A percentile compares a stretch with the other conserved stretches of the same genome.
These are phyloP conservation scores for Rostratula benghalensis DNA, from an alignment of 2,113 vertebrate genomes.

Conservation along the genomic window DNA sequence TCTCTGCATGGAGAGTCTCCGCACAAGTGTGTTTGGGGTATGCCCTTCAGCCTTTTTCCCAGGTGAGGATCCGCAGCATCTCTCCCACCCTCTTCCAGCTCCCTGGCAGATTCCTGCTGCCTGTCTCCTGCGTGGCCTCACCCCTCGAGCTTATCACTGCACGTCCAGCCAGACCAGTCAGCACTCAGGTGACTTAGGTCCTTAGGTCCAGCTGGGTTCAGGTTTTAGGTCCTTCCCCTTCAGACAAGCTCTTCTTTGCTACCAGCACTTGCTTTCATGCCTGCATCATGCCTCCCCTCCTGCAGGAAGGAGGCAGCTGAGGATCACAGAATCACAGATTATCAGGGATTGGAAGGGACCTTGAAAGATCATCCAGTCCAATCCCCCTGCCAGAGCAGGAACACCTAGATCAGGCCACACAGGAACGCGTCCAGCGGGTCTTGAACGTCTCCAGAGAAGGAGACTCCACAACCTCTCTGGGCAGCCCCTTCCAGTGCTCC, in stretches of 20 bases:
- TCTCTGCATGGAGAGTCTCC: not conserved
- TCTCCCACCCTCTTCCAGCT: not conserved
- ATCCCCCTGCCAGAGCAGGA: no score
- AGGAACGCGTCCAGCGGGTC: no score
- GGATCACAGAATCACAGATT: no score
- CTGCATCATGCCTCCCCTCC: fast-evolving
- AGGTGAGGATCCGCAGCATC: not conserved
- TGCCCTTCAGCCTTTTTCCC: not conserved
- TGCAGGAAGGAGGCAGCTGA: fast-evolving
- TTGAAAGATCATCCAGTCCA: no score
- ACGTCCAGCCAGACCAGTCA: not conserved
- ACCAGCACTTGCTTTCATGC: not conserved
- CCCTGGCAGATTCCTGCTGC: not conserved
- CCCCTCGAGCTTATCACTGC: not conserved
- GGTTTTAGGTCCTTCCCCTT: not conserved
- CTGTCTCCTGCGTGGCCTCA: not conserved
- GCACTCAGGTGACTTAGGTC: not conserved
- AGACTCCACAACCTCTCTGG: no score
- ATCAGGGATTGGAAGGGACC: no score
- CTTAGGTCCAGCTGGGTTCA: not conserved
- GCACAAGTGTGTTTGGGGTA: not conserved
- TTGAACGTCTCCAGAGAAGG: no score
- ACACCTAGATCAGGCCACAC: no score
- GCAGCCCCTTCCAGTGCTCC: no score
- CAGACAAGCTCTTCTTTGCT: not conserved